Evolutionary conservation across 2,797 vertebrate species (phyloP), one percentile per base, ranked within the genome.

Genomic region (Nyctalus aviator): DNA sequence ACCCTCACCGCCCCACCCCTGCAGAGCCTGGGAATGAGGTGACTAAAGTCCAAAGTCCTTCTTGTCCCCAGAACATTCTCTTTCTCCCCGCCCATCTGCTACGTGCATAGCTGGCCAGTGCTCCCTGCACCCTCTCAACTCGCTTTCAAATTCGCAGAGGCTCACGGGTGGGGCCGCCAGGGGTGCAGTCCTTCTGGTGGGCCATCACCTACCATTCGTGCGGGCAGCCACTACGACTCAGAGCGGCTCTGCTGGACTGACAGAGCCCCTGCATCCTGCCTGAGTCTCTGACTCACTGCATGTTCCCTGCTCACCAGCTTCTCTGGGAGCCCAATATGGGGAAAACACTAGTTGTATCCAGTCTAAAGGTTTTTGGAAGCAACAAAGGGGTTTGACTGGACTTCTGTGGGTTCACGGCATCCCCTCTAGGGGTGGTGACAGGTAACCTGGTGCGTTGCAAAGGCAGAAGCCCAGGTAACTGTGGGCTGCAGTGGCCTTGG

Each of bases 281-380:
- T 14, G 17, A 5, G 17, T 21, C 59, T 64, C 35, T 35, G 13
- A n/a, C n/a, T 46, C 6, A 2, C n/a, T 0, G 0, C 0, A 4
- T 13, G 0, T 20, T 6, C 14, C 18, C n/a, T 23, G 66, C 7
- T 68, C n/a, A 8, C 66, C 20, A 13, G 75, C 82, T 90, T 90
- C 62, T 92, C 50, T 37, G 27, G 13, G n/a, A 88, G 50, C 13
- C 46, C 66, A 32, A 17, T 4, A 2, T 69, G 57, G 77, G 50
- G 53, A 35, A 69, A 59, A 69, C n/a, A 27, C n/a, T 21, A 2
- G 48, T 18, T 75, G 44, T 79, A 68, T 62, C 71, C 25, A 27
- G 79, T 64, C n/a, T 46, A 77, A 62, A 57, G 23, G 55, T 88
- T n/a, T 23, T 30, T 7, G 48, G 78, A 68, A 55, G 30, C n/a